These are phyloP conservation scores for Acleris holmiana DNA, from an alignment of 2,888 invertebrate species.

Conservation along the genomic window DNA sequence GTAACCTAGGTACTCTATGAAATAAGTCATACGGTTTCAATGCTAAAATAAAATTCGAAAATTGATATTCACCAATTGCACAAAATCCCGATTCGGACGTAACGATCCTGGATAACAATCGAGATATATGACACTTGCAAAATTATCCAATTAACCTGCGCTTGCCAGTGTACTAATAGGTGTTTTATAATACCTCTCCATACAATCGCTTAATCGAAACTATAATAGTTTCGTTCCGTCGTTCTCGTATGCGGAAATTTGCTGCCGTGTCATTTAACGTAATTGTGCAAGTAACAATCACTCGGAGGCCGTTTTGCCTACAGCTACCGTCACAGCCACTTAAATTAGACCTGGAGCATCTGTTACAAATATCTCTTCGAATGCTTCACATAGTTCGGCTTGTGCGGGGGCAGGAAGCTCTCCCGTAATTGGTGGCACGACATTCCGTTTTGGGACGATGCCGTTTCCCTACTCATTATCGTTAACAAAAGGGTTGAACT, in stretches of 20 bases:
- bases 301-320: conserved; percentile 55
- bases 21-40: neutral
- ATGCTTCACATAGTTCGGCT: conserved; percentile 44
- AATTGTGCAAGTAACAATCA: conserved; percentile 65
- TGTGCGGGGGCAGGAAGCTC: conserved; percentile 43
- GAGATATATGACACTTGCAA: conserved; percentile 47
- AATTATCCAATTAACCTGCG: conserved; percentile 50
- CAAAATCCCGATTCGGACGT: conserved; percentile 43
- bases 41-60: neutral
- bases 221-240: too few relatives aligned
- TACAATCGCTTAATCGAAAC: conserved; percentile 42
- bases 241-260: conserved; percentile 47
- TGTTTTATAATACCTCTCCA: conserved; percentile 33
- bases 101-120: conserved; percentile 43
- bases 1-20: too few relatives aligned
- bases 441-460: conserved; percentile 57
- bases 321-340: conserved; percentile 50
- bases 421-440: conserved; percentile 45
- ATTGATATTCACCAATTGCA: neutral
- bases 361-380: conserved; percentile 45
- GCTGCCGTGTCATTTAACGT: conserved; percentile 58
- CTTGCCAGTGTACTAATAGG: conserved; percentile 5
- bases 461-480: conserved; percentile 65
- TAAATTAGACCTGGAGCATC: conserved; percentile 49
- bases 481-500: conserved; percentile 68